A percentile compares a stretch with the other conserved stretches of the same genome.
Conservation (phyloP, 1,140 invertebrate species). For the Neomicropteryx cornuta region DNA sequence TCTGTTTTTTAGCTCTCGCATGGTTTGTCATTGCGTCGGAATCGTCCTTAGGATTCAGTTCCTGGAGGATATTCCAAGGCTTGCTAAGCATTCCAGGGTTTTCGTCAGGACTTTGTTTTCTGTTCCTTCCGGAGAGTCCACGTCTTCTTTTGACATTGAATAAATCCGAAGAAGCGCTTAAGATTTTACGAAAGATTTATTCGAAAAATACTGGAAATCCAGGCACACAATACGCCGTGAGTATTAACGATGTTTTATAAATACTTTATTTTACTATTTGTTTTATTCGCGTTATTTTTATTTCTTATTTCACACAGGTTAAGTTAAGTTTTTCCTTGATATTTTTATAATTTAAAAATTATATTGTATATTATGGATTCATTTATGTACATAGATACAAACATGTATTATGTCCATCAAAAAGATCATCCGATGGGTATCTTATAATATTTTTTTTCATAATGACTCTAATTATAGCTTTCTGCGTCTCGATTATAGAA, state of each 20-base stretch:
- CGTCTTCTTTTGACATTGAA: slow-evolving; percentile 57
- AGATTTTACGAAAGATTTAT: slow-evolving; percentile 47
- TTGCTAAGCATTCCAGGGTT: slow-evolving; percentile 44
- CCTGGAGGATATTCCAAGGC: slow-evolving; percentile 54
- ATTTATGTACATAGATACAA: not conserved
- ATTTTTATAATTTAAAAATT: not conserved
- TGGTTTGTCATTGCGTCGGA: slow-evolving; percentile 51
- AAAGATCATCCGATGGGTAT: slow-evolving; percentile 13
- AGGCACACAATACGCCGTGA: slow-evolving; percentile 9
- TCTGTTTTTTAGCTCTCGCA: slow-evolving; percentile 40
- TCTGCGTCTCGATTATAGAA: slow-evolving; percentile 20
- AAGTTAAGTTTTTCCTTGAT: not conserved
- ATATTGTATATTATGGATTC: not conserved
- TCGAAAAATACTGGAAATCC: slow-evolving; percentile 40
- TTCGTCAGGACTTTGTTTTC: slow-evolving; percentile 40
- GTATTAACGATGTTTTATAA: not conserved
- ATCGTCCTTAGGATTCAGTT: slow-evolving; percentile 38
- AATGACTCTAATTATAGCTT: not conserved
- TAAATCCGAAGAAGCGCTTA: slow-evolving; percentile 44
- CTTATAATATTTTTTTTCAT: not conserved
- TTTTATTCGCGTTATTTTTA: slow-evolving; percentile 4
- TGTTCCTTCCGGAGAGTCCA: slow-evolving; percentile 62
- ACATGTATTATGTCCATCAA: too few relatives aligned
- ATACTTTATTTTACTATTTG: not conserved
- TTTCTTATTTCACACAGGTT: not conserved